Conservation (phyloP, 2,113 vertebrate genomes). For the Otolemur garnettii region DNA sequence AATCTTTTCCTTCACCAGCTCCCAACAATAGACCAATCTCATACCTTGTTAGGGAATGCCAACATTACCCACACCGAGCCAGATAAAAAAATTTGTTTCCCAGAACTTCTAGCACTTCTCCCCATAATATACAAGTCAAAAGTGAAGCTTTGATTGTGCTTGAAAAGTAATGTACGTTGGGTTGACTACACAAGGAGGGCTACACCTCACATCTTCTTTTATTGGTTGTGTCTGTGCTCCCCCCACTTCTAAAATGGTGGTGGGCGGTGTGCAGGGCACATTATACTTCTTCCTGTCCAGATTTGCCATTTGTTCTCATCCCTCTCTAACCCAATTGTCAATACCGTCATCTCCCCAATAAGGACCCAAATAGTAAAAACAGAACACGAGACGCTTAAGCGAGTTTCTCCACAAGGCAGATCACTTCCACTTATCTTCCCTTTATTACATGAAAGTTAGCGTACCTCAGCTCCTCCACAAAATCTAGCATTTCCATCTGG, state of each 20-base stretch:
- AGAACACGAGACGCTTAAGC: not conserved
- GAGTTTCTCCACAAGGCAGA: not conserved
- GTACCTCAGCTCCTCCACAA: not conserved
- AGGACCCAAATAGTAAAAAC: not conserved
- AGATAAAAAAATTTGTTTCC: not conserved
- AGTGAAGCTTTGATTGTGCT: not conserved
- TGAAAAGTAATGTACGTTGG: not conserved
- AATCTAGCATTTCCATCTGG: not conserved
- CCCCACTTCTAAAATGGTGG: not conserved
- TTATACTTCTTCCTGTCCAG: not conserved
- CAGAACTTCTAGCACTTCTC: not conserved
- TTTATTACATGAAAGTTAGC: not conserved
- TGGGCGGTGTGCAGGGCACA: not conserved
- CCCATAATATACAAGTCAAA: not conserved
- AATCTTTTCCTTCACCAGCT: not conserved
- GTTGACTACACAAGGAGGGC: not conserved
- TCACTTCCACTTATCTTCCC: not conserved
- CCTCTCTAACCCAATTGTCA: not conserved
- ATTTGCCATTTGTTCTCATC: not conserved
- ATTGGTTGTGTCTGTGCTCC: not conserved
- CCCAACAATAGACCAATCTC: not conserved
- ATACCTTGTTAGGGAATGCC: not conserved
- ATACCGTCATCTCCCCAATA: not conserved
- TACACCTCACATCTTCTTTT: not conserved
- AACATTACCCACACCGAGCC: not conserved